Base-by-base conservation (phyloP, 2,113 vertebrate species). In the Tragelaphus imberbis region DNA sequence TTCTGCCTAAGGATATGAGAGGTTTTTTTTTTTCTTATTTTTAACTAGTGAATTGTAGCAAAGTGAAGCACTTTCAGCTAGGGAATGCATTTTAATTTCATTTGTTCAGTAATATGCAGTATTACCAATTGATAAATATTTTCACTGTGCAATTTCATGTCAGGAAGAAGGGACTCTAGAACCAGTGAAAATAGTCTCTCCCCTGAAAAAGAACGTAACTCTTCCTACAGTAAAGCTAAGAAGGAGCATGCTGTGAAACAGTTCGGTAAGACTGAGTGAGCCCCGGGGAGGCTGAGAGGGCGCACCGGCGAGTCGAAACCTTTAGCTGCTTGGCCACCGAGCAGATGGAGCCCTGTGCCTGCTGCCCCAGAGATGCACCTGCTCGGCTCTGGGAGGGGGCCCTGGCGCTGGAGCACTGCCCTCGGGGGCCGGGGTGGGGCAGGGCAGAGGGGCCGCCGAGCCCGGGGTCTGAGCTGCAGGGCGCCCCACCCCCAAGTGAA, bases 131-230 rank as follows among this genome's bases (percentile, higher is more conserved):
- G 86, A 92, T 27, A 56, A 7, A 2, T 94, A 33, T 68, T 95
- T 82, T 58, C 47, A 6, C n/a, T 77, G 86, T 90, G 65, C 55
- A 77, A 25, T 97, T 98, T 92, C 51, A n/a, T 13, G 82, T 97
- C 49, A 95, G 95, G 89, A 97, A 94, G 87, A 94, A 97, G 88
- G 90, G 94, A 75, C 65, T 81, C 14, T 97, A 95, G 92, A 94
- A 16, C 75, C 92, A 90, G 8, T 63, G 84, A 71, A 84, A 84
- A n/a, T 65, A 94, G 61, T 44, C 36, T 90, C 87, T 92, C 75
- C 59, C 55, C 65, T 56, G 92, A 90, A 16, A 91, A 97, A 58
- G 91, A 92, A 47, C 16, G 0, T 87, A 71, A 40, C 27, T 36
- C 82, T 47, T 95, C 56, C 61, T 94, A 1, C 84, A 81, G 61